Conservation (phyloP, 2,888 invertebrate species). For the Nomada fabriciana region DNA sequence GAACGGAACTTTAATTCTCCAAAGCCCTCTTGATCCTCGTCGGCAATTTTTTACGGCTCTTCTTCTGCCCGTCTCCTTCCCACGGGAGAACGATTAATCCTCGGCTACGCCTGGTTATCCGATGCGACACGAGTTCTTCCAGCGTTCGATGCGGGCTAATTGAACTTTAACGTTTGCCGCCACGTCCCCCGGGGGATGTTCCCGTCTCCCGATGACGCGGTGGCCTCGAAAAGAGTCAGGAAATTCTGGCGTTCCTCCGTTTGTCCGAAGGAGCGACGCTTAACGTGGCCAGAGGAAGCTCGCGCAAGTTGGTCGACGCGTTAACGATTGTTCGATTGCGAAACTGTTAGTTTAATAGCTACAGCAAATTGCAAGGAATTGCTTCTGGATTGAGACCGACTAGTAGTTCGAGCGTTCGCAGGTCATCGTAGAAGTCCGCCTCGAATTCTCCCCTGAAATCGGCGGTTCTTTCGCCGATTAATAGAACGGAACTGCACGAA, state of each 20-base stretch:
- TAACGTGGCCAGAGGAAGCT: no score
- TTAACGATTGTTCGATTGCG: conserved; percentile 17
- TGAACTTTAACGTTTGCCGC: conserved; percentile 42
- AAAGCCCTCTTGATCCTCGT: conserved; percentile 62
- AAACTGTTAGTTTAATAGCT: not conserved
- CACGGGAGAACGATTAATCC: conserved; percentile 61
- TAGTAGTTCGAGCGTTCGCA: not conserved
- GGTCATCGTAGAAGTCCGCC: conserved; percentile 27
- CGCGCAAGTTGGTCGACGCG: not conserved
- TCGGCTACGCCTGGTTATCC: conserved; percentile 44
- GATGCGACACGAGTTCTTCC: conserved; percentile 20
- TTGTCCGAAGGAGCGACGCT: not conserved
- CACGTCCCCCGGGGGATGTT: conserved; percentile 18
- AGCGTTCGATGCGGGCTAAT: conserved; percentile 37
- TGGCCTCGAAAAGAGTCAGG: not conserved
- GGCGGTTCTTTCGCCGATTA: not conserved
- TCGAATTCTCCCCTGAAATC: not conserved
- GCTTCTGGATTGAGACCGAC: conserved; percentile 18
- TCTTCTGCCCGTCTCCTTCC: conserved; percentile 31
- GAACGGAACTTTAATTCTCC: conserved; percentile 54
- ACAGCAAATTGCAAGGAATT: conserved; percentile 5
- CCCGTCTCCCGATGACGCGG: conserved; percentile 11
- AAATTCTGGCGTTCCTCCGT: no score
- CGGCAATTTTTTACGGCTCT: conserved; percentile 55
- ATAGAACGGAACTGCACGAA: not conserved